Evolutionary conservation across 1,140 invertebrate genomes (phyloP).

Genomic region (Neomicropteryx cornuta): DNA sequence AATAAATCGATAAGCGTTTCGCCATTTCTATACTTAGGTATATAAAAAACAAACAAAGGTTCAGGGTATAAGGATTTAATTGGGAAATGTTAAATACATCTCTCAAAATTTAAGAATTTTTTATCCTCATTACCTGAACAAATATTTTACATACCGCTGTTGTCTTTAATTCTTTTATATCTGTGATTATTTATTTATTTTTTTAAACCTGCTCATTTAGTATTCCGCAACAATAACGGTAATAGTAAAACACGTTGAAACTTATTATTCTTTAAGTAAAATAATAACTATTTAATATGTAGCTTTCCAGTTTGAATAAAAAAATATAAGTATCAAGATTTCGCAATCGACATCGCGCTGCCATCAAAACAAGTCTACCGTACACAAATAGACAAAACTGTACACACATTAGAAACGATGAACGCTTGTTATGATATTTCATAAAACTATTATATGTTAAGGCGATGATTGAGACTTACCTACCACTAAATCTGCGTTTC

Average conservation of each 20-base stretch:
- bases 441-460: constrained; percentile 46
- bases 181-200: too few species aligned
- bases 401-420: constrained; percentile 18
- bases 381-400: constrained; percentile 28
- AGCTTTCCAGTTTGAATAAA: too few species aligned
- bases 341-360: constrained; percentile 17
- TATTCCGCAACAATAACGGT: background rate
- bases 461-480: constrained; percentile 41
- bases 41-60: too few species aligned
- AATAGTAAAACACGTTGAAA: background rate
- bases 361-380: constrained; percentile 34
- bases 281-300: background rate
- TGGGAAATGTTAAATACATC: too few species aligned
- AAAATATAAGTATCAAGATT: constrained; percentile 27
- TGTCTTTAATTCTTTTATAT: too few species aligned
- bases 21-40: too few species aligned
- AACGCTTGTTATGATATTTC: constrained; percentile 42
- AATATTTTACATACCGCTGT: too few species aligned
- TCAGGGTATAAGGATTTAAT: too few species aligned
- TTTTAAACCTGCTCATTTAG: background rate
- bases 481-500: too few species aligned
- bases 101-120: too few species aligned
- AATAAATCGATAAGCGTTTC: too few species aligned
- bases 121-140: too few species aligned
- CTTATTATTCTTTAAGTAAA: background rate